Evolutionary conservation across 2,888 invertebrate species (phyloP), one percentile per base, ranked within the genome.

Genomic region (Phalera bucephala): DNA sequence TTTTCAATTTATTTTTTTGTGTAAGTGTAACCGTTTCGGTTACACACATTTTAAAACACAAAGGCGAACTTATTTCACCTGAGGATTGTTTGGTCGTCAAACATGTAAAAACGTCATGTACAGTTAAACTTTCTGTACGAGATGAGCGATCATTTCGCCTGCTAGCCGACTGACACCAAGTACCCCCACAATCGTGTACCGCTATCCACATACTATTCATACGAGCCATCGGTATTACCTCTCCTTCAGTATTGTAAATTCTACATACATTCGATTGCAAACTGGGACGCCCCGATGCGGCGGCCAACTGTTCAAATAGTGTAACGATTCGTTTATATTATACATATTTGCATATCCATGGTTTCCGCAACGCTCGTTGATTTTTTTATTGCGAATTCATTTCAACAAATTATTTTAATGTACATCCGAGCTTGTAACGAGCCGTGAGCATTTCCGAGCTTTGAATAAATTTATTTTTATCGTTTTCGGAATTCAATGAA

Each of bases 161-260:
- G 43, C 44, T 74, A 84, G 64, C 84, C 84, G 66, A 86, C 85
- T 87, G 74, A 80, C 84, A 82, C 60, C 72, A 72, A 72, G 80
- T 80, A 54, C 36, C 61, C 54, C 62, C 67, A 65, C 64, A 53
- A 69, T 60, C 44, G 46, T 53, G 65, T 79, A 77, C 84, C 84
- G 85, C 72, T 85, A 82, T 51, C 58, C 47, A 44, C 37, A 40
- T 53, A 38, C 49, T 51, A 40, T 39, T 43, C 46, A 50, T 50
- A 43, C 40, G 43, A 55, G 33, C 41, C 35, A 46, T 42, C 36
- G 51, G 36, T 47, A 44, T 58, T 47, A 44, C 43, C 37, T 47
- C 59, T 57, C 49, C 32, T 57, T 46, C 41, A 25, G 36, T 41
- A 43, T 11, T 8, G 37, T 26, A 40, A 25, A 21, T 36, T 31